A percentile compares a stretch with the other conserved stretches of the same genome.
These are phyloP conservation scores for Heliconius sara DNA, from an alignment of 2,888 invertebrate genomes.

Conservation along the genomic window DNA sequence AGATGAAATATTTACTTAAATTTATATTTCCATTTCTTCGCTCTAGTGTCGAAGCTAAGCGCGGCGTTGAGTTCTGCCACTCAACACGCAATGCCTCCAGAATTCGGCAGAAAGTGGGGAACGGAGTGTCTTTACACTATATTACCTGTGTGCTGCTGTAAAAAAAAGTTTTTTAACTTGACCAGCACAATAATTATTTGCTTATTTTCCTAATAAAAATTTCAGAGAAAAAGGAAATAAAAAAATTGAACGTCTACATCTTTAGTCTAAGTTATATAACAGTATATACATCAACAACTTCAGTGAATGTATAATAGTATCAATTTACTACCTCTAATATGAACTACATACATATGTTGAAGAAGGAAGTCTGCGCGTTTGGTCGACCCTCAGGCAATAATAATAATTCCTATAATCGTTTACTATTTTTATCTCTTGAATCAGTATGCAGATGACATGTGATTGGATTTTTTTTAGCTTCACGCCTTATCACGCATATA, in stretches of 20 bases:
- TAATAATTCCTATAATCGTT: slow-evolving; percentile 41
- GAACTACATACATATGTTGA: slow-evolving; percentile 16
- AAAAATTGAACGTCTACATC: neutral
- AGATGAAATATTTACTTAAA: too few relatives aligned
- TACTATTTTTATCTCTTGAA: slow-evolving; percentile 44
- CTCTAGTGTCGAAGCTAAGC: too few relatives aligned
- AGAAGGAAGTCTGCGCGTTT: slow-evolving; percentile 39
- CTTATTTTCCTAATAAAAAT: neutral
- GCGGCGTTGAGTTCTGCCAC: too few relatives aligned
- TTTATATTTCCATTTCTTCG: too few relatives aligned
- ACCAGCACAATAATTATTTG: neutral
- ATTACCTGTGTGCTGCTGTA: too few relatives aligned
- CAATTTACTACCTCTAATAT: slow-evolving; percentile 17
- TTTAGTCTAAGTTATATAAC: neutral
- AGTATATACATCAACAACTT: neutral
- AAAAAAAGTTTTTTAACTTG: too few relatives aligned
- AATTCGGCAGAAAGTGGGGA: too few relatives aligned
- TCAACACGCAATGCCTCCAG: too few relatives aligned
- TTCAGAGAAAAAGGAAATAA: neutral
- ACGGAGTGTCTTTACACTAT: too few relatives aligned
- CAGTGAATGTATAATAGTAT: slow-evolving; percentile 4
- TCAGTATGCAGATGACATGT: slow-evolving; percentile 28
- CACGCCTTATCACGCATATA: too few relatives aligned
- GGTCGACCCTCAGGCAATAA: slow-evolving; percentile 41
- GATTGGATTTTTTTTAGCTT: neutral